A percentile compares a stretch with the other conserved stretches of the same genome.
phyloP scores from a whole-genome alignment of 2,888 invertebrate species.

The Harpagoxenus sublaevis region DNA sequence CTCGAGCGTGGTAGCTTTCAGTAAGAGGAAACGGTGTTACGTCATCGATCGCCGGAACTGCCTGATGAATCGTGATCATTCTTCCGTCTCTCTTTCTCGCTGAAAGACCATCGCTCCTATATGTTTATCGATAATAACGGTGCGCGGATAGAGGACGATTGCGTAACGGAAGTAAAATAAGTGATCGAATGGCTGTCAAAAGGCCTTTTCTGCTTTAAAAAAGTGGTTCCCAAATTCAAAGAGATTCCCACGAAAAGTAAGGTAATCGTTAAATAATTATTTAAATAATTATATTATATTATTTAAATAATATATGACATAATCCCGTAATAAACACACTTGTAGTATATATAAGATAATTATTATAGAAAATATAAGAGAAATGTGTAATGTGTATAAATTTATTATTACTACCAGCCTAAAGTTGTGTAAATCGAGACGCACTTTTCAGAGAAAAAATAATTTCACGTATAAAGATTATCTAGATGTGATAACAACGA shows the following conservation, averaged over 20 bases:
- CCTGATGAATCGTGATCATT: slow-evolving; percentile 16
- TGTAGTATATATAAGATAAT: background rate
- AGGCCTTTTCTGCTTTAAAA: slow-evolving; percentile 4
- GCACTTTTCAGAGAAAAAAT: background rate
- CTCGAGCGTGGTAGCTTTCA: slow-evolving; percentile 13
- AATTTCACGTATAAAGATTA: background rate
- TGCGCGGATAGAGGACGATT: slow-evolving; percentile 4
- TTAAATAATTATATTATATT: background rate
- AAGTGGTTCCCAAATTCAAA: background rate
- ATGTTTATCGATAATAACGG: slow-evolving; percentile 38
- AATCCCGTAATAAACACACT: background rate
- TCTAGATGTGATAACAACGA: background rate
- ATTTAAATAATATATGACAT: background rate
- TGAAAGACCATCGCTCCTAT: slow-evolving; percentile 14
- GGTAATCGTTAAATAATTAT: background rate
- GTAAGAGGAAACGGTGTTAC: slow-evolving; percentile 30
- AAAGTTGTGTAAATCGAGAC: background rate
- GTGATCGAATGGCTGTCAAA: slow-evolving; percentile 1
- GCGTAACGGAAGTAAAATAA: slow-evolving; percentile 37
- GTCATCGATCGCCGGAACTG: slow-evolving; percentile 20
- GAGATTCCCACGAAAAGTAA: background rate
- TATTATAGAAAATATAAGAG: background rate
- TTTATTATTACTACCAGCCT: background rate
- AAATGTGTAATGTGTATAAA: background rate
- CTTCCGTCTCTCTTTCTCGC: background rate